A percentile compares a stretch with the other conserved stretches of the same genome.
Conservation (phyloP, 2,888 invertebrate genomes). For the Oligia strigilis region DNA sequence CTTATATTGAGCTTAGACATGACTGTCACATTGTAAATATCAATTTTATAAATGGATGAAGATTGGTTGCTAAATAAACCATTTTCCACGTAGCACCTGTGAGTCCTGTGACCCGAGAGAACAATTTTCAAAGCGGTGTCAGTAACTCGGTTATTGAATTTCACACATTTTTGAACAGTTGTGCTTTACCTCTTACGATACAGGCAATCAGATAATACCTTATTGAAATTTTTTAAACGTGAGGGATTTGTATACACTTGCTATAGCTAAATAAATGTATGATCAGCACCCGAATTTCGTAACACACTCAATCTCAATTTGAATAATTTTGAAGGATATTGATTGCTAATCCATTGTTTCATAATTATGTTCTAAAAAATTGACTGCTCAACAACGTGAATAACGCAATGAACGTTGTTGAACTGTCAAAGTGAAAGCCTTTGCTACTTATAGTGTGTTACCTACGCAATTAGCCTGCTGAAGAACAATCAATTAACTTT, state of each 20-base stretch:
- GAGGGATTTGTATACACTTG: no score
- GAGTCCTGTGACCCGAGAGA: constrained; percentile 20
- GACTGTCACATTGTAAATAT: background rate
- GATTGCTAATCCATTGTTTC: no score
- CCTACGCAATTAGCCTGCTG: background rate
- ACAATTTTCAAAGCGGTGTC: constrained; percentile 7
- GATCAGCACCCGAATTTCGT: no score
- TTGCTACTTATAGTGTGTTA: background rate
- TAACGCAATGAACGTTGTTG: background rate
- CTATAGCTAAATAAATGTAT: no score
- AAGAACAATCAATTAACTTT: background rate
- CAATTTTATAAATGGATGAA: constrained; percentile 19
- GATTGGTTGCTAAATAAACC: background rate
- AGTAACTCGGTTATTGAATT: background rate
- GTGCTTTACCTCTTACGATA: no score
- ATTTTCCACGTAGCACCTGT: constrained; percentile 11
- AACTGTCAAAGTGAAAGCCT: background rate
- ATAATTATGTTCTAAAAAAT: no score
- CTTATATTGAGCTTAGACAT: background rate
- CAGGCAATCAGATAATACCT: no score
- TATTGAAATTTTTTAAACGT: no score
- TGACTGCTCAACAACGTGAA: no score
- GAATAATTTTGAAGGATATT: no score
- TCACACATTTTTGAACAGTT: background rate
- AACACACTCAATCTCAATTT: no score